A percentile compares a stretch with the other conserved stretches of the same genome.
These are phyloP conservation scores for Crossoptilon crossoptilon DNA, from an alignment of 2,797 vertebrate species.

Conservation along the genomic window DNA sequence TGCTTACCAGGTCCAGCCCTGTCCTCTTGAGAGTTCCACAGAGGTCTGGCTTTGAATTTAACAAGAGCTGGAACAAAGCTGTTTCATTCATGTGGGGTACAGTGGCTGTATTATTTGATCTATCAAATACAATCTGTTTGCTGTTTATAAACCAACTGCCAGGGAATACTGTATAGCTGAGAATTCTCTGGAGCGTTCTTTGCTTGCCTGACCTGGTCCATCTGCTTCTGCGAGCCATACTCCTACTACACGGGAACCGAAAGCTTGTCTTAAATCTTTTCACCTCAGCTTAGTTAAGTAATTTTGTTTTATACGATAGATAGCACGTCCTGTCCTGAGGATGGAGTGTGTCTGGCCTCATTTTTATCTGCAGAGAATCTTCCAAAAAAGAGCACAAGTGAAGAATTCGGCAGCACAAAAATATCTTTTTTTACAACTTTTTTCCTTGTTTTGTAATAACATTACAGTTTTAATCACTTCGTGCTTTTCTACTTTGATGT, in stretches of 20 bases:
- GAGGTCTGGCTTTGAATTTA: slow-evolving; percentile 46
- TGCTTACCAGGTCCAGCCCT: not conserved
- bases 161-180: not conserved
- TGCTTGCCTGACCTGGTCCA: slow-evolving; percentile 21
- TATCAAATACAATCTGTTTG: slow-evolving; percentile 33
- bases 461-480: not conserved
- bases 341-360: not conserved
- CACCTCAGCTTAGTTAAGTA: slow-evolving; percentile 8
- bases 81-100: slow-evolving; percentile 30
- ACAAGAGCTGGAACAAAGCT: slow-evolving; percentile 22
- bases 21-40: not conserved
- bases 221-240: slow-evolving; percentile 50
- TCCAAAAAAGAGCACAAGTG: slow-evolving; percentile 34
- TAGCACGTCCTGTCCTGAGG: not conserved
- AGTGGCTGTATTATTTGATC: slow-evolving; percentile 46
- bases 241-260: slow-evolving; percentile 11
- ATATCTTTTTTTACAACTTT: not conserved
- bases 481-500: not conserved
- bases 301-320: not conserved
- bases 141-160: slow-evolving; percentile 40
- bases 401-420: slow-evolving; percentile 14
- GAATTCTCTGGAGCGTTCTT: slow-evolving; percentile 39
- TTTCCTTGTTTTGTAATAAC: not conserved
- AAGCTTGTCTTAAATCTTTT: slow-evolving; percentile 31
- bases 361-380: slow-evolving; percentile 24